phyloP scores from a whole-genome alignment of 2,888 invertebrate genomes.

The Hemicrepidius hirtus region DNA sequence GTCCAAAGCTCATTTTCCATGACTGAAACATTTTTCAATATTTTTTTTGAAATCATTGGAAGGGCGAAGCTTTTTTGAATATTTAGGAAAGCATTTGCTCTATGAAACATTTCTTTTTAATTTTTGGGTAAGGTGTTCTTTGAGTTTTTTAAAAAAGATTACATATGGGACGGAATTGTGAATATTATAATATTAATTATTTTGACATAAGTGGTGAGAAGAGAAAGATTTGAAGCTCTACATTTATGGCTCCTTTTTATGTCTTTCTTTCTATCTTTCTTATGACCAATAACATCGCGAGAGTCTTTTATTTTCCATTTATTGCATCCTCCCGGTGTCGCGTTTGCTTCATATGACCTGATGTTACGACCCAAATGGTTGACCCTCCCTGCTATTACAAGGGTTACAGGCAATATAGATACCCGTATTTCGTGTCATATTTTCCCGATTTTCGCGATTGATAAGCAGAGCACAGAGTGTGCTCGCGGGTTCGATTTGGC shows the following conservation, averaged over 20 bases:
- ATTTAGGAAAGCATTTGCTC: too few species aligned
- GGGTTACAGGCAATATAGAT: slow-evolving; percentile 60
- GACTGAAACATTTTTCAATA: too few species aligned
- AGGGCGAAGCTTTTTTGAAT: too few species aligned
- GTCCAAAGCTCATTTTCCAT: too few species aligned
- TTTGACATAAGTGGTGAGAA: not conserved
- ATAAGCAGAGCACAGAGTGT: slow-evolving; percentile 22
- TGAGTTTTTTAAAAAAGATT: too few species aligned
- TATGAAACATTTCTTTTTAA: too few species aligned
- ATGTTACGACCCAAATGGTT: slow-evolving; percentile 57
- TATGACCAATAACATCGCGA: slow-evolving; percentile 48
- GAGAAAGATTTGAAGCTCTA: not conserved
- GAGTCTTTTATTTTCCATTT: slow-evolving; percentile 61
- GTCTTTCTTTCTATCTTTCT: slow-evolving; percentile 39
- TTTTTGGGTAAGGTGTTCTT: too few species aligned
- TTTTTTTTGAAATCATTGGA: too few species aligned
- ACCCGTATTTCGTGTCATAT: slow-evolving; percentile 47
- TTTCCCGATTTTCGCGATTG: slow-evolving; percentile 44
- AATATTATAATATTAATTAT: not conserved
- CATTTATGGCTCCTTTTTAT: slow-evolving; percentile 32
- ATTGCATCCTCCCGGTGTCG: slow-evolving; percentile 58
- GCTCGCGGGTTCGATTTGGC: slow-evolving; percentile 12
- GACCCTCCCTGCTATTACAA: slow-evolving; percentile 59
- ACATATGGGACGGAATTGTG: too few species aligned
- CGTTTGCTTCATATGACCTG: slow-evolving; percentile 58